A percentile compares a stretch with the other conserved stretches of the same genome.
phyloP scores from a whole-genome alignment of 2,888 invertebrate genomes.

The Cosmia pyralina region DNA sequence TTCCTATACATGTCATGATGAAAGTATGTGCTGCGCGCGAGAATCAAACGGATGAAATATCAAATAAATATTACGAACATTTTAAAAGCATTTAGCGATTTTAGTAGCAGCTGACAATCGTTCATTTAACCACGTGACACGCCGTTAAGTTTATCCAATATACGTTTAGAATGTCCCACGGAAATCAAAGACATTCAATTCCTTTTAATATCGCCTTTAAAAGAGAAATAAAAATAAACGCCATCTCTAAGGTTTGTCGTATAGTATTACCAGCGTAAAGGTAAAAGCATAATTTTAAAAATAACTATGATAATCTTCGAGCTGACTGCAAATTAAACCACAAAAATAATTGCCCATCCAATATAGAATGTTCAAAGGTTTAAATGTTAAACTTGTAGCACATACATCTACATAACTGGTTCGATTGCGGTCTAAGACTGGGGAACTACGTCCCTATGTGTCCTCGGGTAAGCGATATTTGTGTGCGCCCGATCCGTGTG shows the following conservation, averaged over 20 bases:
- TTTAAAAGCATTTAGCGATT: slow-evolving; percentile 45
- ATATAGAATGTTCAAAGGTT: slow-evolving; percentile 75
- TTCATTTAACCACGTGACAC: slow-evolving; percentile 48
- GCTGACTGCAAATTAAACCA: slow-evolving; percentile 83
- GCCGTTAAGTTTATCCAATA: slow-evolving; percentile 55
- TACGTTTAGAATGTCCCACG: slow-evolving; percentile 56
- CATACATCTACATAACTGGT: slow-evolving; percentile 79
- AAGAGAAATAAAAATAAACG: slow-evolving; percentile 71
- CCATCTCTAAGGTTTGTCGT: slow-evolving; percentile 63
- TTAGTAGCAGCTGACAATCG: slow-evolving; percentile 55
- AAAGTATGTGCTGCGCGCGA: slow-evolving; percentile 33
- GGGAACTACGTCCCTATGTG: slow-evolving; percentile 38
- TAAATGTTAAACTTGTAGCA: slow-evolving; percentile 67
- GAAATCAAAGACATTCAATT: slow-evolving; percentile 60
- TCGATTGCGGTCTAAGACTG: slow-evolving; percentile 66
- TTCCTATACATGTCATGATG: slow-evolving; percentile 22
- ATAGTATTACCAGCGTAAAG: slow-evolving; percentile 65
- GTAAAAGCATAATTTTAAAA: slow-evolving; percentile 69
- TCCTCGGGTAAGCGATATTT: slow-evolving; percentile 42
- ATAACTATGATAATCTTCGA: slow-evolving; percentile 77
- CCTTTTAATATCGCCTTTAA: slow-evolving; percentile 68
- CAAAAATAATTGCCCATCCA: slow-evolving; percentile 84
- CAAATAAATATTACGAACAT: slow-evolving; percentile 23
- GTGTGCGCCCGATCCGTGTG: slow-evolving; percentile 60
- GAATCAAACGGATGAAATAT: slow-evolving; percentile 26